These are phyloP conservation scores for Apostichopus parvimensis DNA, from an alignment of 35 echinoderm and acorn worm species.

Conservation along the genomic window DNA sequence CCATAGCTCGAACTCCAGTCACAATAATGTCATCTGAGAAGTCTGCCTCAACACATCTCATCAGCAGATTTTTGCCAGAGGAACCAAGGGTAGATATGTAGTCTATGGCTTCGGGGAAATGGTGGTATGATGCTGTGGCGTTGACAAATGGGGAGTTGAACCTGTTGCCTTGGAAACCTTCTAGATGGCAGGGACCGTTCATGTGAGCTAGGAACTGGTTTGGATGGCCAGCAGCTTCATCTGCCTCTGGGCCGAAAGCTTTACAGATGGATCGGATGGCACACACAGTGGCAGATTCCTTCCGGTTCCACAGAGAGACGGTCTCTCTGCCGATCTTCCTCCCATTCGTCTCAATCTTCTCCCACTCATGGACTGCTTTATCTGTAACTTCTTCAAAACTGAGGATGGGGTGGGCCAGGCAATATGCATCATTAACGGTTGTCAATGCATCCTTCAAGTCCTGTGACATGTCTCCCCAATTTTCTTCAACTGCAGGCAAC, in stretches of 20 bases:
- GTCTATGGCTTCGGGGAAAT: not conserved
- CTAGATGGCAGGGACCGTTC: not conserved
- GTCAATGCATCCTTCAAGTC: not conserved
- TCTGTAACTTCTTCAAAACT: slow-evolving; percentile 33
- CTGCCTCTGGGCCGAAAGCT: slow-evolving; percentile 48
- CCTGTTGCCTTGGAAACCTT: slow-evolving; percentile 64
- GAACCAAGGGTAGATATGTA: not conserved
- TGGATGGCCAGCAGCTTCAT: slow-evolving; percentile 55
- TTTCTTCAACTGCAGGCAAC: not conserved
- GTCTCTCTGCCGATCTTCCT: slow-evolving; percentile 54
- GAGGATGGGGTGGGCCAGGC: slow-evolving; percentile 31
- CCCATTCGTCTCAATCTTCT: slow-evolving; percentile 34
- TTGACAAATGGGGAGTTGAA: slow-evolving; percentile 62
- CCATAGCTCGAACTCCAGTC: slow-evolving; percentile 38
- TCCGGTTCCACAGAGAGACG: slow-evolving; percentile 56
- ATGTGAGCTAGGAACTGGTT: slow-evolving; percentile 56
- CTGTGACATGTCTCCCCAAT: not conserved
- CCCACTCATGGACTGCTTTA: slow-evolving; percentile 65
- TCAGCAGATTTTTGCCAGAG: not conserved
- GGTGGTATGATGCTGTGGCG: slow-evolving; percentile 1
- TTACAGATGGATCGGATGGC: slow-evolving; percentile 61
- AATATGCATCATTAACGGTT: slow-evolving; percentile 26
- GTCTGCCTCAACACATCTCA: slow-evolving; percentile 30
- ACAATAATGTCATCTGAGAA: slow-evolving; percentile 24
- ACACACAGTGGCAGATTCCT: slow-evolving; percentile 44